Conservation (phyloP, 1,140 invertebrate species). For the Drosophila littoralis region DNA sequence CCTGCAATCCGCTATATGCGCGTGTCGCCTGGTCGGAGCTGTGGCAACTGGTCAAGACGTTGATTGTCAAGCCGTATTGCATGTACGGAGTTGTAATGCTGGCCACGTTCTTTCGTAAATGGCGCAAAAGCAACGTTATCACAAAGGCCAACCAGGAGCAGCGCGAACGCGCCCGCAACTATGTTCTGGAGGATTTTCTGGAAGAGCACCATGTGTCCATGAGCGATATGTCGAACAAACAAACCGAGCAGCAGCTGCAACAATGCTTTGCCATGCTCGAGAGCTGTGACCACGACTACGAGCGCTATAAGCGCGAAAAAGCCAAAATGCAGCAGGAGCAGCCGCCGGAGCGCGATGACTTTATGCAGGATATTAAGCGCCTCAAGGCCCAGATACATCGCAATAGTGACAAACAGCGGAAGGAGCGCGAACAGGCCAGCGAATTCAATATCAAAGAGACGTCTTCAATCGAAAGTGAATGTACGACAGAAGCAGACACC, state of each 20-base stretch:
- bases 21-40: conserved; percentile 68
- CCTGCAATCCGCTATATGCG: conserved; percentile 71
- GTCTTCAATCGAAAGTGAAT: background rate
- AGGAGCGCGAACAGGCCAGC: conserved; percentile 51
- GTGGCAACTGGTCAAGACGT: conserved; percentile 75
- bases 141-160: conserved; percentile 57
- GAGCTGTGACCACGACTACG: conserved; percentile 76
- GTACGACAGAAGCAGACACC: background rate
- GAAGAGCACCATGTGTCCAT: conserved; percentile 82
- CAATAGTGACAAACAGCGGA: conserved; percentile 63
- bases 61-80: conserved; percentile 80
- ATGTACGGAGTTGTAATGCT: conserved; percentile 82
- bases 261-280: conserved; percentile 72
- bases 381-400: conserved; percentile 76
- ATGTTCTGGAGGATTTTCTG: conserved; percentile 81
- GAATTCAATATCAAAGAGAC: conserved; percentile 36
- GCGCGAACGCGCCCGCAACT: conserved; percentile 77
- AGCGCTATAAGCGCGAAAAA: conserved; percentile 73
- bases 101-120: conserved; percentile 81
- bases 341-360: conserved; percentile 60
- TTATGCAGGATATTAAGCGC: conserved; percentile 77
- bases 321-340: conserved; percentile 61
- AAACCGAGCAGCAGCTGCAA: conserved; percentile 74
- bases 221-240: conserved; percentile 75
- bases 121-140: conserved; percentile 68